phyloP scores from a whole-genome alignment of 2,797 vertebrate species.

The Siniperca scherzeri region DNA sequence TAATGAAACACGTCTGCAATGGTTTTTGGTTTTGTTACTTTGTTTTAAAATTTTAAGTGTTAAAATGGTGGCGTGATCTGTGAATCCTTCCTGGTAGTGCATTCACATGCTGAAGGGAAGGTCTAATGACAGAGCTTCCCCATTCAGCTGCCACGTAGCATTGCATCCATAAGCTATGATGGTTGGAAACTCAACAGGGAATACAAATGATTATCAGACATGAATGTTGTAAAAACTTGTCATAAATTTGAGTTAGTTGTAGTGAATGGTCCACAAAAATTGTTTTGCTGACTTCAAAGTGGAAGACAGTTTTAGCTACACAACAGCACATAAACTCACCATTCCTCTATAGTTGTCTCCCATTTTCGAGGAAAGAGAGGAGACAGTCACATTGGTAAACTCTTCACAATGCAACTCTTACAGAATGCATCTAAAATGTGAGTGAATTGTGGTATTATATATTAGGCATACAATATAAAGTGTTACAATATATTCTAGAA shows the following conservation, averaged over 20 bases:
- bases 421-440: no score
- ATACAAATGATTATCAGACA: no score
- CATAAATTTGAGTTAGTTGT: no score
- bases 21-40: neutral
- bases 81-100: neutral
- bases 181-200: neutral
- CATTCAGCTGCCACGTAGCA: neutral
- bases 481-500: no score
- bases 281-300: neutral
- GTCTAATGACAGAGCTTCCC: neutral
- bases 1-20: neutral
- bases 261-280: no score
- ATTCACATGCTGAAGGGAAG: neutral
- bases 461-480: no score
- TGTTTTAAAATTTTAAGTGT: neutral
- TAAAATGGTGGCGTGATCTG: neutral
- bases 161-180: neutral
- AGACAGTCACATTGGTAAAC: no score
- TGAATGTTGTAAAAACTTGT: no score
- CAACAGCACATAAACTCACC: neutral
- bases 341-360: neutral
- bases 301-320: neutral
- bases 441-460: no score
- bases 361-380: no score
- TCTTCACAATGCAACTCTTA: no score